Conservation (phyloP, 2,888 invertebrate genomes). For the Ceraclea dissimilis region DNA sequence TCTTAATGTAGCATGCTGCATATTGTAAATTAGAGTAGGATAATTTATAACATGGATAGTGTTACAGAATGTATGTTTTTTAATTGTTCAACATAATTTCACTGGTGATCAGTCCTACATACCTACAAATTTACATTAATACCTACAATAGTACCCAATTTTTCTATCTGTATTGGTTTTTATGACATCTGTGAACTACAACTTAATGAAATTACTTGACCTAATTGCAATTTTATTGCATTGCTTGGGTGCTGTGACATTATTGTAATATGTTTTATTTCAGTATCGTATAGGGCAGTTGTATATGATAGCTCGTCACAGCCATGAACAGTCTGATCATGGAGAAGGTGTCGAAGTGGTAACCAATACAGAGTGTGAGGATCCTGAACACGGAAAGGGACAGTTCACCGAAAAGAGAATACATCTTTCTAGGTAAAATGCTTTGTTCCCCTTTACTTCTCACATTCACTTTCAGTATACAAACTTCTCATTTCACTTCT, state of each 20-base stretch:
- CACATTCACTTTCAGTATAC: too few species aligned
- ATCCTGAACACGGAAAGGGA: slow-evolving; percentile 73
- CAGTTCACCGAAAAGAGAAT: slow-evolving; percentile 88
- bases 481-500: slow-evolving; percentile 1
- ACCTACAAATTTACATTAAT: too few species aligned
- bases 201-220: too few species aligned
- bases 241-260: too few species aligned
- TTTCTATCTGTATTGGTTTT: too few species aligned
- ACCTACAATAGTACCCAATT: too few species aligned
- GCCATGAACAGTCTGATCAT: slow-evolving; percentile 81
- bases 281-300: slow-evolving; percentile 88
- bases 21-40: not conserved
- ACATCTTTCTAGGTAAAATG: slow-evolving; percentile 76
- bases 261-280: slow-evolving; percentile 29
- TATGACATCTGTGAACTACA: too few species aligned
- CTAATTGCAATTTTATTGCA: too few species aligned
- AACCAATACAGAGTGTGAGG: slow-evolving; percentile 71
- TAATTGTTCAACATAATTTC: too few species aligned
- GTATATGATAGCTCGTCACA: slow-evolving; percentile 92
- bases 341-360: slow-evolving; percentile 91
- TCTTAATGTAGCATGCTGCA: too few species aligned
- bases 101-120: too few species aligned
- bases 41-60: not conserved
- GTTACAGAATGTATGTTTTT: not conserved
- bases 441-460: too few species aligned